Evolutionary conservation across 1,140 invertebrate genomes (phyloP), one percentile per base, ranked within the genome.

Genomic region (Anoplolepis gracilipes): DNA sequence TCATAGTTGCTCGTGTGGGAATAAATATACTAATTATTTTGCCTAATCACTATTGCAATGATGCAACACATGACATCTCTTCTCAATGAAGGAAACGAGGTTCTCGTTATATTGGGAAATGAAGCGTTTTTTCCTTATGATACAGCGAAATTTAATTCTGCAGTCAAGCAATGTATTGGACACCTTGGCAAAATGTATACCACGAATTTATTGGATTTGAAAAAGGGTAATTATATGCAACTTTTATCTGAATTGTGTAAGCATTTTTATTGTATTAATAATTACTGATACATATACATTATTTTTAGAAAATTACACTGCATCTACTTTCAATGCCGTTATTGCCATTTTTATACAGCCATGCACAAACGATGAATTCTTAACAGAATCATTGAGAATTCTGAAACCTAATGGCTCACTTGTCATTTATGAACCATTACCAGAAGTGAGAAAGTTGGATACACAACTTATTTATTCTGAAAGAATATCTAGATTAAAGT

Each of bases 321-420:
- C 94, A 49, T 96, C 96, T 30, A 95, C 95, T 6, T 96, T 96
- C 87, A 96, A 97, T 90, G 90, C 95, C 1, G 94, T 97, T 89
- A 85, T 97, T 25, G 96, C 96, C 8, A 96, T 96, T 88, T 94
- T 95, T 85, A 95, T 94, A 69, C 90, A 94, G 85, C 87, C 91
- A 2, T 93, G 95, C 59, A 69, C 92, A 25, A 95, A 96, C 79
- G 91, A 93, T 46, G 93, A 93, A 39, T 92, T 95, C 53, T 92
- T 97, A 79, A 93, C 95, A 73, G 94, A 96, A 69, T 91, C 95
- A 22, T 91, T 97, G 10, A 95, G 95, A 91, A 87, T 96, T 62
- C 92, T 97, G 0, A 97, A 96, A 91, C 96, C 96, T 22, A 95
- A 94, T 81, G 96, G 97, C 19, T 88, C 7, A 22, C 42, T 95